These are phyloP conservation scores for Characodon lateralis DNA, from an alignment of 2,797 vertebrate species.

Conservation along the genomic window DNA sequence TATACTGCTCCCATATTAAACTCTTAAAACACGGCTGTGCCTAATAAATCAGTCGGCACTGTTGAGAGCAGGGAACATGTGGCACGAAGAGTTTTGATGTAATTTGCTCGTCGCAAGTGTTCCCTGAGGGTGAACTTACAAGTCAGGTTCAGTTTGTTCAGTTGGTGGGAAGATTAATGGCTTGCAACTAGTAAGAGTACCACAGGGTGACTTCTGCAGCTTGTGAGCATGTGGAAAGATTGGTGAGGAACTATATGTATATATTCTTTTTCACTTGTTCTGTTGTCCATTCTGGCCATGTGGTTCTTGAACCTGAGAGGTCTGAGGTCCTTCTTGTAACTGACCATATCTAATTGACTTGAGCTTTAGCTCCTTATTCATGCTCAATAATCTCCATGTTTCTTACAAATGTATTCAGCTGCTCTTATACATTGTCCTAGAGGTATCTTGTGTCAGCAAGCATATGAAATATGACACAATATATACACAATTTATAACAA, in stretches of 20 bases:
- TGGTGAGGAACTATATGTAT: background rate
- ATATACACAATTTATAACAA: background rate
- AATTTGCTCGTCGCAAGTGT: conserved; percentile 30
- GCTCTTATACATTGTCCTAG: background rate
- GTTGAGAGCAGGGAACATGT: conserved; percentile 59
- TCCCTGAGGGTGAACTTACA: conserved; percentile 45
- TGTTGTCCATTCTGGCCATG: background rate
- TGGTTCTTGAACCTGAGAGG: background rate
- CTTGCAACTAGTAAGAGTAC: background rate
- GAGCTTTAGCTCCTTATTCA: background rate
- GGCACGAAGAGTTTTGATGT: conserved; percentile 52
- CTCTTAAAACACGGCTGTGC: conserved; percentile 48
- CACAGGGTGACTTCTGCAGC: conserved; percentile 16
- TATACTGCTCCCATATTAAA: conserved; percentile 39
- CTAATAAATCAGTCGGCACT: conserved; percentile 63
- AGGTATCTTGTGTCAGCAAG: background rate
- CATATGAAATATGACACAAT: background rate
- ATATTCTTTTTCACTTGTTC: background rate
- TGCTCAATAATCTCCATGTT: background rate
- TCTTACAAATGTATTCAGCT: background rate
- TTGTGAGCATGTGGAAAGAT: conserved; percentile 6
- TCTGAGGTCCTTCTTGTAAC: background rate
- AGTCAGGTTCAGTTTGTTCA: conserved; percentile 54
- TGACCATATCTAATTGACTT: background rate
- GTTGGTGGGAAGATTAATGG: conserved; percentile 53